phyloP scores from a whole-genome alignment of 2,888 invertebrate species.

The Cerceris rybyensis region DNA sequence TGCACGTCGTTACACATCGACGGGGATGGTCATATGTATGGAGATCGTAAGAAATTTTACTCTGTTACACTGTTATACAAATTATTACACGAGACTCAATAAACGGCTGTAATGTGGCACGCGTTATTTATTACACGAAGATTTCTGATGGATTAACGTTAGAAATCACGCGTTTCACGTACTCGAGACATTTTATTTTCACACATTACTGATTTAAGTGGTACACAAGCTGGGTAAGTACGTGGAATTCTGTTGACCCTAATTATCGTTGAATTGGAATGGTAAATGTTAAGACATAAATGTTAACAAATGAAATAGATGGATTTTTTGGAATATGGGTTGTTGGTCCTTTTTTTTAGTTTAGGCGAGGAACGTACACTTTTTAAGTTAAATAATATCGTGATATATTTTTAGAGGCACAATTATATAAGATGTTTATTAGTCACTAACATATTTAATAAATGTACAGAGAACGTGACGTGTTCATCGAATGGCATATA shows the following conservation, averaged over 20 bases:
- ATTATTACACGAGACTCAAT: constrained; percentile 65
- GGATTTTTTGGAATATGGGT: too few relatives aligned
- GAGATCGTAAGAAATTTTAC: constrained; percentile 58
- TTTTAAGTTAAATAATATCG: not conserved
- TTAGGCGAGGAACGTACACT: not conserved
- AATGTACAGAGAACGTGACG: constrained; percentile 62
- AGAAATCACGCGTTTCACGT: too few relatives aligned
- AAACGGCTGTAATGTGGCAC: constrained; percentile 59
- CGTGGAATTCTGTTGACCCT: too few relatives aligned
- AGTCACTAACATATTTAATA: constrained; percentile 60
- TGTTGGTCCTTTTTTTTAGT: too few relatives aligned
- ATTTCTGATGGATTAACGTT: too few relatives aligned
- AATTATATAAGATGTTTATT: constrained; percentile 61
- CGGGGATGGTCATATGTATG: constrained; percentile 45
- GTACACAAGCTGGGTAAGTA: too few relatives aligned
- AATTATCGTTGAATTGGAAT: too few relatives aligned
- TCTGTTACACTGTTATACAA: constrained; percentile 66
- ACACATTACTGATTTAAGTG: too few relatives aligned
- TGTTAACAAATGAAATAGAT: too few relatives aligned
- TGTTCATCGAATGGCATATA: constrained; percentile 66
- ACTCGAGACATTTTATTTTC: too few relatives aligned
- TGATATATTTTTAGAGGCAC: constrained; percentile 43
- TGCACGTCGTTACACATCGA: constrained; percentile 45
- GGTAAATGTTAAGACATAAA: too few relatives aligned
- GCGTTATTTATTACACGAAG: constrained; percentile 43